Percentiles rank a stretch among this genome's conserved stretches.
These are phyloP conservation scores for Pelodytes ibericus DNA, from an alignment of 2,797 vertebrate genomes.

Conservation along the genomic window DNA sequence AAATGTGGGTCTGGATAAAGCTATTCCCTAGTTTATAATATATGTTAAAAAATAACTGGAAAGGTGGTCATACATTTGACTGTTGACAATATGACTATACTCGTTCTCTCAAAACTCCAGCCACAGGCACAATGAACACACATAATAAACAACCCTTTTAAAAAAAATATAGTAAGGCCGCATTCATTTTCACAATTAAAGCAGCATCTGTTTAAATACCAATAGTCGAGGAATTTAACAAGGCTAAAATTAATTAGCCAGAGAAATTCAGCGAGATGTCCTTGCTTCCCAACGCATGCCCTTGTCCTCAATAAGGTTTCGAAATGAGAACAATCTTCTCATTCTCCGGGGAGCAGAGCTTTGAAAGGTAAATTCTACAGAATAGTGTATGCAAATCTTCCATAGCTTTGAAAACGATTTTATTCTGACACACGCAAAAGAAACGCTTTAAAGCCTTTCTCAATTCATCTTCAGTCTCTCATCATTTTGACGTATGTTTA, in stretches of 20 bases:
- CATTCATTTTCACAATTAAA: slow-evolving; percentile 48
- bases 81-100: too few species aligned
- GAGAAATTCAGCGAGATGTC: slow-evolving; percentile 51
- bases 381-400: slow-evolving; percentile 51
- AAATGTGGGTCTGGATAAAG: too few species aligned
- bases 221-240: slow-evolving; percentile 43
- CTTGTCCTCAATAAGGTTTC: slow-evolving; percentile 56
- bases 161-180: slow-evolving; percentile 28
- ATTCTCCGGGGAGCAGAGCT: slow-evolving; percentile 46
- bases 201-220: slow-evolving; percentile 41
- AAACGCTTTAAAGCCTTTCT: slow-evolving; percentile 40
- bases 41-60: too few species aligned
- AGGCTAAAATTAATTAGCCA: slow-evolving; percentile 51
- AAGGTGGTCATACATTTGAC: too few species aligned
- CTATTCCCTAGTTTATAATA: too few species aligned
- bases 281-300: slow-evolving; percentile 52
- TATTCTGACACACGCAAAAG: slow-evolving; percentile 40
- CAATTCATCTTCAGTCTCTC: slow-evolving; percentile 46
- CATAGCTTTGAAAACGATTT: slow-evolving; percentile 48
- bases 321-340: slow-evolving; percentile 53
- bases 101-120: too few species aligned
- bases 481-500: slow-evolving; percentile 42
- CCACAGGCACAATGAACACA: slow-evolving; percentile 9
- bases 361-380: slow-evolving; percentile 56
- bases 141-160: slow-evolving; percentile 36